Evolutionary conservation across 1,140 invertebrate genomes (phyloP).

Genomic region (Lithobius niger): DNA sequence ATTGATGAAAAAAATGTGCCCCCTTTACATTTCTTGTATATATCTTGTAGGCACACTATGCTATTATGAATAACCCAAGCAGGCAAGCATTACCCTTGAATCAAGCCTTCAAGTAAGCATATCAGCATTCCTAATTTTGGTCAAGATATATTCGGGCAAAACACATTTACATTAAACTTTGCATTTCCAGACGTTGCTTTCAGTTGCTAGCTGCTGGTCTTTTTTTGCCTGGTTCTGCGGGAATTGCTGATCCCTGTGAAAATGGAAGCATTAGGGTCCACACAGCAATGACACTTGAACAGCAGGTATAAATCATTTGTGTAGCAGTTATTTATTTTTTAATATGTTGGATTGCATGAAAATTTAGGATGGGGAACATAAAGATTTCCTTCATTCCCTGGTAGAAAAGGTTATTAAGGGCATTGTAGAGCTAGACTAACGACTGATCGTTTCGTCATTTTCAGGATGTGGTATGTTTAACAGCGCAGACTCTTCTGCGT

Average conservation of each 20-base stretch:
- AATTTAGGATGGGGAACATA: no score
- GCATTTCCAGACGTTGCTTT: conserved; percentile 51
- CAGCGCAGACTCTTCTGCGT: conserved; percentile 73
- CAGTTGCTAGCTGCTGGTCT: conserved; percentile 85
- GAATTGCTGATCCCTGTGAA: conserved; percentile 88
- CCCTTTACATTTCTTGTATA: neutral
- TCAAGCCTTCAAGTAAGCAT: conserved; percentile 40
- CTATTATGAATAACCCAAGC: conserved; percentile 90
- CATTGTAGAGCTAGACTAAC: no score
- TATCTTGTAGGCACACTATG: conserved; percentile 58
- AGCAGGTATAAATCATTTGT: conserved; percentile 47
- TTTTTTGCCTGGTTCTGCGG: conserved; percentile 87
- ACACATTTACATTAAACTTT: conserved; percentile 10
- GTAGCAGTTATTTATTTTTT: no score
- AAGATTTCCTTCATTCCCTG: no score
- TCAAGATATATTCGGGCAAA: no score
- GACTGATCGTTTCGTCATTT: no score
- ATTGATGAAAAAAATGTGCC: no score
- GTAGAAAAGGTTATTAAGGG: no score
- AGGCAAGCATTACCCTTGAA: conserved; percentile 85
- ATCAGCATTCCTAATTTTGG: no score
- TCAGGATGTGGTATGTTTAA: conserved; percentile 85
- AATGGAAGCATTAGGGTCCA: conserved; percentile 76
- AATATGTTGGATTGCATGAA: no score
- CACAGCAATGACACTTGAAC: conserved; percentile 78